Percentiles rank a stretch among this genome's conserved stretches.
Evolutionary conservation across 2,888 invertebrate genomes (phyloP).

Genomic region (Muscina levida): DNA sequence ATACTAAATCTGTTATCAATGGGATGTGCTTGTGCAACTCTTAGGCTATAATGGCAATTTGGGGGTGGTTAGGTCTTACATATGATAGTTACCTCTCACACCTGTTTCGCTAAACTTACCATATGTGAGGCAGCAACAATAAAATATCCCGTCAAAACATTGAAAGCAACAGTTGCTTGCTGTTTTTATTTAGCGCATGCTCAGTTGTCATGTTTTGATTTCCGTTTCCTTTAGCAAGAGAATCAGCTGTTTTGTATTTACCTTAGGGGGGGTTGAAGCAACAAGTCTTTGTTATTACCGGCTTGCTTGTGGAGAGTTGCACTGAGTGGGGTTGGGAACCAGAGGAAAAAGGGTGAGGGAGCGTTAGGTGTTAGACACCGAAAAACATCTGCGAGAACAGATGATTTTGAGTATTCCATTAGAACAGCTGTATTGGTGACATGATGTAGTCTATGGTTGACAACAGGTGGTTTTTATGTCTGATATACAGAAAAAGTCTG

Average conservation of each 20-base stretch:
- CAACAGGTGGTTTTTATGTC: no score
- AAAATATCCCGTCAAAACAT: constrained; percentile 40
- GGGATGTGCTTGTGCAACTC: constrained; percentile 11
- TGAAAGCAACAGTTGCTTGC: constrained; percentile 55
- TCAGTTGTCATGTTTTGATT: constrained; percentile 24
- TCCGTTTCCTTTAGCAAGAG: background rate
- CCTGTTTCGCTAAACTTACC: background rate
- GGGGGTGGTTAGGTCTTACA: background rate
- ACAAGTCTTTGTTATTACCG: constrained; percentile 26
- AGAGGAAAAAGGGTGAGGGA: no score
- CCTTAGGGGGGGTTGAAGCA: background rate
- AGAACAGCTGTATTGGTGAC: constrained; percentile 7
- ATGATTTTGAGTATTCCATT: background rate
- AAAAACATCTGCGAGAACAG: no score
- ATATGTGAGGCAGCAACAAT: background rate
- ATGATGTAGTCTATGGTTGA: constrained; percentile 46
- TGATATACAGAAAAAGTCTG: no score
- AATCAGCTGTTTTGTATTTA: constrained; percentile 44
- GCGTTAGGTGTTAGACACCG: no score
- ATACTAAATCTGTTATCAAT: constrained; percentile 5
- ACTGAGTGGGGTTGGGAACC: no score
- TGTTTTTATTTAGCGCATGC: constrained; percentile 50
- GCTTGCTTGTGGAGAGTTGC: no score
- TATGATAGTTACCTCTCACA: background rate
- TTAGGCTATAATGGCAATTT: background rate